Conservation (phyloP, 23 tunicate species). For the Ciona savignyi region DNA sequence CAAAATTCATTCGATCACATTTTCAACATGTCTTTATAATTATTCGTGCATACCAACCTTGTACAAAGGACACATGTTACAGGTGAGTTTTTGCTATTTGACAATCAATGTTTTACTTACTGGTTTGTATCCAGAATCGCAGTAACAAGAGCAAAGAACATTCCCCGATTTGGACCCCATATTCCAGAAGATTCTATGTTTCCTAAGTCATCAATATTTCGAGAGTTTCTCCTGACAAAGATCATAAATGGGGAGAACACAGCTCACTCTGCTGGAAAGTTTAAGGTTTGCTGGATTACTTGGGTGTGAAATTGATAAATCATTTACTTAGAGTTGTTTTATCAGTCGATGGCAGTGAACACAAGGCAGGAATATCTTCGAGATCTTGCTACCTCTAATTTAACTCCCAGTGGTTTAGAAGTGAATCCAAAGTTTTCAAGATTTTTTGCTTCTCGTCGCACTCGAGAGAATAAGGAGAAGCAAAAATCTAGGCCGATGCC, state of each 20-base stretch:
- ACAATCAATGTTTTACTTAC: too few species aligned
- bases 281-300: slow-evolving; percentile 43
- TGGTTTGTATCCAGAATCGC: slow-evolving; percentile 68
- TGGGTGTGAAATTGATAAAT: too few species aligned
- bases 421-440: slow-evolving; percentile 36
- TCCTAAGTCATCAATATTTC: slow-evolving; percentile 56
- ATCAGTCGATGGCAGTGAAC: slow-evolving; percentile 83
- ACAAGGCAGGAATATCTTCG: slow-evolving; percentile 85
- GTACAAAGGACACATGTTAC: slow-evolving; percentile 67
- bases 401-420: slow-evolving; percentile 48
- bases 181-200: slow-evolving; percentile 83
- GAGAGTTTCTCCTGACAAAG: slow-evolving; percentile 91
- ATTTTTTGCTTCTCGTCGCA: slow-evolving; percentile 62
- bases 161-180: slow-evolving; percentile 95
- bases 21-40: slow-evolving; percentile 92
- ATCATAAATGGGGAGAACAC: slow-evolving; percentile 83
- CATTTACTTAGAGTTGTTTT: neutral
- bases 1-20: slow-evolving; percentile 76
- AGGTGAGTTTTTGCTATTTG: slow-evolving; percentile 25
- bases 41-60: slow-evolving; percentile 60
- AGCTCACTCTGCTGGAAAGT: slow-evolving; percentile 77
- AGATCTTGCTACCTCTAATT: slow-evolving; percentile 41
- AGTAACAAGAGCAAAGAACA: slow-evolving; percentile 59
- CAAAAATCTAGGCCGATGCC: slow-evolving; percentile 33
- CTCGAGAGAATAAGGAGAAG: slow-evolving; percentile 64